Conservation (phyloP, 2,888 invertebrate genomes). For the Eretmocerus hayati region DNA sequence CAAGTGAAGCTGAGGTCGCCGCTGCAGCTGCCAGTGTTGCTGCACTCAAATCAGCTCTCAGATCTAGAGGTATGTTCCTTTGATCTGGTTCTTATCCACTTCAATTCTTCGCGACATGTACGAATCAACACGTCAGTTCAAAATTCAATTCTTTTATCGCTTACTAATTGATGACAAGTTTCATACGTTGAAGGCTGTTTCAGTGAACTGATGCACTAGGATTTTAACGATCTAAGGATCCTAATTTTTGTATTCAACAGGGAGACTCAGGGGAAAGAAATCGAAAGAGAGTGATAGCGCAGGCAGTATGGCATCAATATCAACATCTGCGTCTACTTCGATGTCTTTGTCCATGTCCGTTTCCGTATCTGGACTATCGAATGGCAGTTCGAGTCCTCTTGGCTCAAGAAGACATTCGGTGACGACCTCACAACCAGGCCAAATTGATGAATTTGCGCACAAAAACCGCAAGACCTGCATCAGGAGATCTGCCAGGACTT, state of each 20-base stretch:
- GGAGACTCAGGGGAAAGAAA: conserved; percentile 35
- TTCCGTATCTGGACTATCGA: conserved; percentile 73
- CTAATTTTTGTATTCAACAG: no score
- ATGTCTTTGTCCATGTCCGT: conserved; percentile 53
- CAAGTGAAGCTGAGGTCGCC: conserved; percentile 57
- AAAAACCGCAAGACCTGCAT: conserved; percentile 69
- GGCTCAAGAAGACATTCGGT: conserved; percentile 66
- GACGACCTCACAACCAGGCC: conserved; percentile 60
- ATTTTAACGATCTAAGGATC: no score
- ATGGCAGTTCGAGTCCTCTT: conserved; percentile 68
- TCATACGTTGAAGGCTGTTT: no score
- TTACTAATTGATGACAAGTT: no score
- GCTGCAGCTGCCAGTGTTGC: conserved; percentile 34
- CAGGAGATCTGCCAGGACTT: conserved; percentile 70
- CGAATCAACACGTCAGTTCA: no score
- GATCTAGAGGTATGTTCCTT: no score
- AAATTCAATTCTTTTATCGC: no score
- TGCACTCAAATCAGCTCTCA: no score
- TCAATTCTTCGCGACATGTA: no score
- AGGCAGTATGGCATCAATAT: conserved; percentile 56
- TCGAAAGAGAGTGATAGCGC: conserved; percentile 57
- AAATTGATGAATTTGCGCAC: conserved; percentile 61
- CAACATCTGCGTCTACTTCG: conserved; percentile 42
- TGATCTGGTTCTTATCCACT: no score
- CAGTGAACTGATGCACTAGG: no score